Base-by-base conservation (phyloP, 53 echinoderm and acorn worm genomes). In the Echinarachnius parma region DNA sequence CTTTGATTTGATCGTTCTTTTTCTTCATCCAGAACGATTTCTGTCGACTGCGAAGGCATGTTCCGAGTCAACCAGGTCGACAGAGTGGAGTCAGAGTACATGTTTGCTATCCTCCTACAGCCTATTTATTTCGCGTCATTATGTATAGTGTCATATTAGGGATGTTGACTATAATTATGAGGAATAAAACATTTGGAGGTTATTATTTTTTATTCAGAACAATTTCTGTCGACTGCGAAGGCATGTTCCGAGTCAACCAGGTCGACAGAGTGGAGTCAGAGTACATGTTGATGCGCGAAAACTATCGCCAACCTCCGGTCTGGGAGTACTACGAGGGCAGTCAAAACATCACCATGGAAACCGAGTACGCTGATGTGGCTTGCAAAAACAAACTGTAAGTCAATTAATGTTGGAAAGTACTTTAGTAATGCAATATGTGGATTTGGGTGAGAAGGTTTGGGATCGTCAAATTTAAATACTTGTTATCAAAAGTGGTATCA, bases 321-420 rank as follows among this genome's bases (percentile, higher is more conserved):
- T 95, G 95, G 95, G 81, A 78, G 48, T 87, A 95, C 32, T 82
- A 81, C 39, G 59, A 81, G 48, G 92, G 92, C 10, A 64, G 77
- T 2, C 59, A 37, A 4, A 77, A 81, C 20, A 81, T 95, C 10
- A 42, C 84, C 68, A 84, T 90, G 90, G 90, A 95, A 77, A 80
- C 95, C 15, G 87, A 90, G 31, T 95, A 90, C 75, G 68, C 80
- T 1, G 95, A 95, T 76, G 60, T 95, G 19, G 90, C 83, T 10
- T 95, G 95, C 72, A 95, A 90, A 76, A 57, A 81, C 30, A 80
- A 83, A 74, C 77, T 81, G 94, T 93, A 71, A 69, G 83, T 62
- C 15, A n/a, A n/a, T n/a, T n/a, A n/a, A n/a, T n/a, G n/a, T n/a
- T n/a, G n/a, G n/a, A n/a, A n/a, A n/a, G n/a, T n/a, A n/a, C n/a